phyloP scores from a whole-genome alignment of 2,888 invertebrate genomes.

The Adelphocoris suturalis region DNA sequence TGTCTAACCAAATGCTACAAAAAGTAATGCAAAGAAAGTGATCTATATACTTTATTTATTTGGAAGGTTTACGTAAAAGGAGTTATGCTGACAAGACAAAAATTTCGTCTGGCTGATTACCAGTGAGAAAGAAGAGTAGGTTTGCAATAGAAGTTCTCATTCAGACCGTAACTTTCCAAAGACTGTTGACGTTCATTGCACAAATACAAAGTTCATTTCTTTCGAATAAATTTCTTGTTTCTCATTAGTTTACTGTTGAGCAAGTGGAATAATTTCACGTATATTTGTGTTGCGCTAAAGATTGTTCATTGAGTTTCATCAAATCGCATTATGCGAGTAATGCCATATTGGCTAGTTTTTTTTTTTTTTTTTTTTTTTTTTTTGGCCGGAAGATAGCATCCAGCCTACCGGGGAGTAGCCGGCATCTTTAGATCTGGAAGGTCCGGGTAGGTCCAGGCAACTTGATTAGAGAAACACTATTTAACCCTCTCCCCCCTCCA shows the following conservation, averaged over 20 bases:
- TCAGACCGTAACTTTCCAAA: neutral
- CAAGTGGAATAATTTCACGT: neutral
- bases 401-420: too few relatives aligned
- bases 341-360: too few relatives aligned
- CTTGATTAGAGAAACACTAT: too few relatives aligned
- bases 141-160: neutral
- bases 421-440: too few relatives aligned
- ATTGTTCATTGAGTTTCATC: too few relatives aligned
- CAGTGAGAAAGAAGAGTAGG: neutral
- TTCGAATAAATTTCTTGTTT: neutral
- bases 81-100: conserved; percentile 1
- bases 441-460: too few relatives aligned
- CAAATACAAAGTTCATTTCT: conserved; percentile 20
- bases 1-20: too few relatives aligned
- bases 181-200: neutral
- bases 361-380: too few relatives aligned
- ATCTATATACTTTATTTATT: neutral
- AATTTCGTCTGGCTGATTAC: neutral
- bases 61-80: neutral
- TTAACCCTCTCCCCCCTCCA: too few relatives aligned
- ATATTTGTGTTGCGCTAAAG: too few relatives aligned
- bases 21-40: neutral
- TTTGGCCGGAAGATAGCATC: too few relatives aligned
- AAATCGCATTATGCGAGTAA: too few relatives aligned
- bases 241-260: neutral